phyloP scores from a whole-genome alignment of 64 coral and sea anemone genomes.

The Actinia tenebrosa region DNA sequence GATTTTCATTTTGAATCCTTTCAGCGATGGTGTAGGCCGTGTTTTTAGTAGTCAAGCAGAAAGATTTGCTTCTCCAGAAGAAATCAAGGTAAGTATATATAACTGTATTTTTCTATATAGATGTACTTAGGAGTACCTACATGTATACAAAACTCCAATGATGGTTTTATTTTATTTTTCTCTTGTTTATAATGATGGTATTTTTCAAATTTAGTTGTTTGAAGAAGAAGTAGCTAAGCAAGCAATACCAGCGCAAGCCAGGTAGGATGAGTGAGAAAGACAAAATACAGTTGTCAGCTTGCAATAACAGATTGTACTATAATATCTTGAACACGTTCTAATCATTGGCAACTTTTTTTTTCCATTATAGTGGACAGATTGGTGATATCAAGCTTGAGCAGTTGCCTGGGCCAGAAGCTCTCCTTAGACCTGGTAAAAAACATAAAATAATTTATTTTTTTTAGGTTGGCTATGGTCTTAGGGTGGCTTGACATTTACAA shows the following conservation, averaged over 20 bases:
- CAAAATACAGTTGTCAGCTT: not conserved
- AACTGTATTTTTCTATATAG: too few species aligned
- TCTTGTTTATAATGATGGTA: not conserved
- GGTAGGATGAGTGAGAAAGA: not conserved
- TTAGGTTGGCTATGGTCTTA: too few species aligned
- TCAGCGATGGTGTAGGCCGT: constrained; percentile 50
- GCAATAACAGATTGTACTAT: not conserved
- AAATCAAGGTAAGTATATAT: constrained; percentile 25
- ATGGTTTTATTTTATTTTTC: not conserved
- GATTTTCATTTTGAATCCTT: not conserved
- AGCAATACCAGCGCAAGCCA: constrained; percentile 83
- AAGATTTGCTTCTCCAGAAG: constrained; percentile 51
- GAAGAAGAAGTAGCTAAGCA: constrained; percentile 96
- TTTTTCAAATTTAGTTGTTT: constrained; percentile 51
- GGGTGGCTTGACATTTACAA: too few species aligned
- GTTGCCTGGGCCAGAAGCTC: constrained; percentile 91
- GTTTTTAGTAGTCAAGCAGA: constrained; percentile 20
- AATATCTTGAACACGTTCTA: too few species aligned
- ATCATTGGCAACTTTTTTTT: too few species aligned
- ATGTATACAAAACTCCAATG: too few species aligned
- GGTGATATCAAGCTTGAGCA: constrained; percentile 95
- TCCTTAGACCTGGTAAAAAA: constrained; percentile 79
- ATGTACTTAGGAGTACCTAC: too few species aligned
- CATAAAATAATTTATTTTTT: too few species aligned
- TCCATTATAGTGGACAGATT: constrained; percentile 56